Base-by-base conservation (phyloP, 1,140 invertebrate species). In the Apis florea region DNA sequence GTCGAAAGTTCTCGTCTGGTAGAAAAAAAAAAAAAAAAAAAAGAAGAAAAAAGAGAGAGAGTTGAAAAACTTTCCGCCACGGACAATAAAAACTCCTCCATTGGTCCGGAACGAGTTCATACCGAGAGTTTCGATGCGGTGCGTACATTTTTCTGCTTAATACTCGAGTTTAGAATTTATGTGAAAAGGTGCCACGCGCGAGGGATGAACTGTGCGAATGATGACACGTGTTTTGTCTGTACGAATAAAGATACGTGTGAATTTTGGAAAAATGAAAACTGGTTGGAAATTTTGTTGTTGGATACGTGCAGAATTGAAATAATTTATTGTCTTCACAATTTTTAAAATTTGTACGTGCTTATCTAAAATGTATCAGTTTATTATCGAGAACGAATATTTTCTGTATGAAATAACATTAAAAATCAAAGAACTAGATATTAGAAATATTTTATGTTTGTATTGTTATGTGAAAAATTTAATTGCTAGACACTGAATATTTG, bases 81-180 rank as follows among this genome's bases (percentile, higher is more conserved):
- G 21, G 24, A 61, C 76, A 59, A 53, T 61, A 70, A 78, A 78
- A 19, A n/a, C 66, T 51, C 12, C 21, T 67, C 49, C 61, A n/a
- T 66, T 51, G 12, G 40, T 67, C 49, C 61, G 49, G 3, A 47
- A 24, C 56, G 61, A 72, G 49, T 78, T 83, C 19, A 19, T 71
- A 59, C 10, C 21, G 19, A n/a, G n/a, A 84, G 76, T 21, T 66
- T 67, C 47, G 19, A 70, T 24, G 51, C n/a, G 4, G 63, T 54
- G 63, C 74, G 63, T 67, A 67, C 49, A 47, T 51, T 66, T 67
- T 76, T 56, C 56, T 63, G 26, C 31, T 66, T 76, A 67, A 76
- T 67, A 24, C 74, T 67, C n/a, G 15, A 74, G 51, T 47, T 74
- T 63, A 51, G 15, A 74, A 63, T 63, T 63, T 63, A 63, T 19